Evolutionary conservation across 2,888 invertebrate genomes (phyloP).

Genomic region (Leucoma salicis): DNA sequence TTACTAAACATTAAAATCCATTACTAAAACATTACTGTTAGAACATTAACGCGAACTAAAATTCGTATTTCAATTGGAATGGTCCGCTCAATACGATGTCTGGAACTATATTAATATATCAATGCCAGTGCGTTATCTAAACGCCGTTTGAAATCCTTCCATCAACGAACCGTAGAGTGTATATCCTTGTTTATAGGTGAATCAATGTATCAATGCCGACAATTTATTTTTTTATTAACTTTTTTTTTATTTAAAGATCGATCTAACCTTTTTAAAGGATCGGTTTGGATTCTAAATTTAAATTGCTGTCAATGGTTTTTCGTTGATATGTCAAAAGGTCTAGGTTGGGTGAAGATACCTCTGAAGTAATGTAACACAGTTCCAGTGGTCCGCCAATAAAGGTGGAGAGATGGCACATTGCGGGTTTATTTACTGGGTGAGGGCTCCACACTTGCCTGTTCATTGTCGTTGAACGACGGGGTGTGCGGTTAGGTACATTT

Average conservation of each 20-base stretch:
- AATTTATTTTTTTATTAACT: conserved; percentile 11
- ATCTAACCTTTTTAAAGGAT: conserved; percentile 10
- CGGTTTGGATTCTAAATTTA: conserved; percentile 7
- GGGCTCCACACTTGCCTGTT: no score
- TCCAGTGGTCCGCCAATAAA: no score
- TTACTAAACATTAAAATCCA: conserved; percentile 2
- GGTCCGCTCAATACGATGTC: conserved; percentile 28
- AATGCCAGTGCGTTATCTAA: conserved; percentile 76
- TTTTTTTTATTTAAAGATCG: conserved; percentile 13
- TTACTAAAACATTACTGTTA: conserved; percentile 13
- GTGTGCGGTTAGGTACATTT: no score
- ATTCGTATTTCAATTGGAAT: conserved; percentile 30
- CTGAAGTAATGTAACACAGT: no score
- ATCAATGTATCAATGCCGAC: conserved; percentile 43
- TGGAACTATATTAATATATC: conserved; percentile 73
- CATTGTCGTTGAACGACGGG: no score
- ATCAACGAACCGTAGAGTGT: conserved; percentile 75
- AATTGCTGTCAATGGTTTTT: conserved; percentile 5
- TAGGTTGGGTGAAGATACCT: no score
- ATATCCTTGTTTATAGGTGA: conserved; percentile 57
- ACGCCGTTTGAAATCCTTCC: conserved; percentile 79
- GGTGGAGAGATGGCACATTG: no score
- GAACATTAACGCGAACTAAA: conserved; percentile 23
- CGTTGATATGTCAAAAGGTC: neutral
- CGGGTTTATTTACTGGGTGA: no score